Conservation (phyloP, 2,797 vertebrate species). For the Pseudopleuronectes americanus region DNA sequence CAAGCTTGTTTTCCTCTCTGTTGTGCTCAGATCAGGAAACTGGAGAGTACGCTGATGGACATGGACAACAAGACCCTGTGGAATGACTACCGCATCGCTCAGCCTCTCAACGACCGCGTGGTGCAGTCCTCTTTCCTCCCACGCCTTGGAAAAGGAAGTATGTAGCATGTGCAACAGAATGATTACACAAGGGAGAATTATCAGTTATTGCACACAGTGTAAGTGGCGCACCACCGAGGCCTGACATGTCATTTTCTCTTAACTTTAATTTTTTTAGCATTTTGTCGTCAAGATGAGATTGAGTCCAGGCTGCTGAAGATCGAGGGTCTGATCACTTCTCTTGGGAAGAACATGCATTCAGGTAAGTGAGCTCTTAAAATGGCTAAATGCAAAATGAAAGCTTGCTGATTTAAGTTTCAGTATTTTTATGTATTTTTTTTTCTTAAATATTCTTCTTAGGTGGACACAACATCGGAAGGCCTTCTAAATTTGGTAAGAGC, state of each 20-base stretch:
- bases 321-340: conserved; percentile 84
- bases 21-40: conserved; percentile 83
- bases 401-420: background rate
- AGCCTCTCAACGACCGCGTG: conserved; percentile 86
- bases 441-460: conserved; percentile 43
- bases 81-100: conserved; percentile 88
- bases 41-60: conserved; percentile 90
- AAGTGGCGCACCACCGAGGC: rapidly evolving
- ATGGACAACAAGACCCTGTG: conserved; percentile 85
- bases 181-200: conserved; percentile 9
- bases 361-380: conserved; percentile 52
- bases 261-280: conserved; percentile 72
- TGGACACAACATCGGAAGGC: conserved; percentile 34
- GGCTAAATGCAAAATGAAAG: background rate
- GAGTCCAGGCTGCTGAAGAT: conserved; percentile 84
- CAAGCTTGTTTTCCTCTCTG: background rate
- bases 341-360: conserved; percentile 78
- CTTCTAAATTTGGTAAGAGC: conserved; percentile 63
- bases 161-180: conserved; percentile 13
- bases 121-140: conserved; percentile 89
- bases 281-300: conserved; percentile 85
- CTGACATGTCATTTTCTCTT: background rate
- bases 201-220: background rate
- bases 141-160: conserved; percentile 78
- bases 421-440: background rate